Conservation (phyloP, 1,140 invertebrate species). For the Tetramorium alpestre region DNA sequence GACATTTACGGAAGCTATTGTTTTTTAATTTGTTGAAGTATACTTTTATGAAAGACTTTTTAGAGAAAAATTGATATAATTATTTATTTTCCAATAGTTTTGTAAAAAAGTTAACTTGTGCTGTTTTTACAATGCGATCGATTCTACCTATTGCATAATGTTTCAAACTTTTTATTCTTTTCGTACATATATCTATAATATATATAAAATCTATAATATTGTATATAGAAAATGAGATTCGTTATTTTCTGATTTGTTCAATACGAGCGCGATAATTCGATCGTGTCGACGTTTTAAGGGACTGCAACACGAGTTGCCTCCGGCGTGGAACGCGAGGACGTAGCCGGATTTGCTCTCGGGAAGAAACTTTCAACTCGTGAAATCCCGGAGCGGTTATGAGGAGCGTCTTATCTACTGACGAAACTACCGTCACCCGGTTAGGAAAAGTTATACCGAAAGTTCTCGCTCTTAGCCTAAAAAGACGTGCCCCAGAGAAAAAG, state of each 20-base stretch:
- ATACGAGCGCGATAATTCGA: conserved; percentile 44
- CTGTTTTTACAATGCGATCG: not conserved
- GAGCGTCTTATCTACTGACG: conserved; percentile 71
- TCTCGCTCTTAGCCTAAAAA: conserved; percentile 68
- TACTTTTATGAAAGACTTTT: not conserved
- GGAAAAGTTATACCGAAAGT: conserved; percentile 73
- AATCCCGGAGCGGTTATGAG: conserved; percentile 74
- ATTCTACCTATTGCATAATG: not conserved
- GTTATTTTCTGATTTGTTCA: conserved; percentile 18
- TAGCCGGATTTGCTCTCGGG: conserved; percentile 68
- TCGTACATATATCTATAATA: not conserved
- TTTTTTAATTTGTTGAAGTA: not conserved
- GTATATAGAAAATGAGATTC: not conserved
- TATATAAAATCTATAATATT: too few relatives aligned
- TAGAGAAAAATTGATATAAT: not conserved
- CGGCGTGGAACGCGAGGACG: conserved; percentile 41
- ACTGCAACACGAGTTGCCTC: conserved; percentile 61
- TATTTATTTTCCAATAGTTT: not conserved
- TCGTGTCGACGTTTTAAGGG: conserved; percentile 56
- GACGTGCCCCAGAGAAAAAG: conserved; percentile 36
- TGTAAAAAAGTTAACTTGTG: not conserved
- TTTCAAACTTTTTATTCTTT: not conserved
- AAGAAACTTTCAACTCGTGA: conserved; percentile 73
- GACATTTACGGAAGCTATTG: not conserved
- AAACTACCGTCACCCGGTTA: conserved; percentile 76